A percentile compares a stretch with the other conserved stretches of the same genome.
These are phyloP conservation scores for Megalops cyprinoides DNA, from an alignment of 2,797 vertebrate species.

Conservation along the genomic window DNA sequence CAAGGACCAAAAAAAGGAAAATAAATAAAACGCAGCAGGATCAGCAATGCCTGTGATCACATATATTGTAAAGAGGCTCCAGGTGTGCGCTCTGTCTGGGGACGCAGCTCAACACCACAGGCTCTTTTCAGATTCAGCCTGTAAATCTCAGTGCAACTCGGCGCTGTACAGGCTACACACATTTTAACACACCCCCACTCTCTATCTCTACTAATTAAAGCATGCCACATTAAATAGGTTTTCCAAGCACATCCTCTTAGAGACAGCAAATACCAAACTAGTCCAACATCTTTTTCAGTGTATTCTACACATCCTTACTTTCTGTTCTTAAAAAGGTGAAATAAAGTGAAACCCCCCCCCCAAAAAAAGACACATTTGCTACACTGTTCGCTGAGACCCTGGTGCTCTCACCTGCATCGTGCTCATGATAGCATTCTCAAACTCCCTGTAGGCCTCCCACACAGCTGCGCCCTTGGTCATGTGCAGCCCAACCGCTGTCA, in stretches of 20 bases:
- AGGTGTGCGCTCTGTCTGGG: background rate
- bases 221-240: background rate
- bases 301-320: too few species aligned
- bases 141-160: background rate
- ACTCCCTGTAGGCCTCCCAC: slow-evolving; percentile 96
- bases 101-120: too few species aligned
- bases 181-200: background rate
- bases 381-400: background rate
- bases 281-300: too few species aligned
- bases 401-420: slow-evolving; percentile 86
- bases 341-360: background rate
- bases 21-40: background rate
- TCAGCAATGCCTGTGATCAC: background rate
- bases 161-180: background rate
- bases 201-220: too few species aligned
- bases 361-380: background rate
- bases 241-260: background rate
- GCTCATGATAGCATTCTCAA: slow-evolving; percentile 91
- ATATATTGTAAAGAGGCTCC: slow-evolving; percentile 4
- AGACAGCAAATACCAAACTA: too few species aligned
- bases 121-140: background rate
- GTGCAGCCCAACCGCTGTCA: slow-evolving; percentile 91
- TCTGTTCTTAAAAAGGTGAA: background rate
- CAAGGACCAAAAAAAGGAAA: background rate
- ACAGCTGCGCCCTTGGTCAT: slow-evolving; percentile 88